Evolutionary conservation across 1,140 invertebrate genomes (phyloP).

Genomic region (Drosophila pseudoananassae): DNA sequence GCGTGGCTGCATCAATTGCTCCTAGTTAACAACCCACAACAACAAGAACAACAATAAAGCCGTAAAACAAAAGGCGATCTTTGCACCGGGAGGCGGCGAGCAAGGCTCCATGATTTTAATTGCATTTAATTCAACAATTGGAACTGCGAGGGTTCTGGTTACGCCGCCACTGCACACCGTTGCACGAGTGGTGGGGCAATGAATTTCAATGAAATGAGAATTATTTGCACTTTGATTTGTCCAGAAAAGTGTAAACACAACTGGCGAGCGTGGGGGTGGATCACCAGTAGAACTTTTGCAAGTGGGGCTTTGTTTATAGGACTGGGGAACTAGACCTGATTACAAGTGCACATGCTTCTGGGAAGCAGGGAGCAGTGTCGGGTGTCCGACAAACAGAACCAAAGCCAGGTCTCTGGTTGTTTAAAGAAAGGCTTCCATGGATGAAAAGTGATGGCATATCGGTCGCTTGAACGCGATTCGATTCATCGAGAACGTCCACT

Average conservation of each 20-base stretch:
- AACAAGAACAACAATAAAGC: neutral
- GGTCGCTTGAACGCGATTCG: neutral
- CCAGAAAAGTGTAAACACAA: slow-evolving; percentile 48
- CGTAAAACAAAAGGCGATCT: slow-evolving; percentile 40
- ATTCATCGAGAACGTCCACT: slow-evolving; percentile 4
- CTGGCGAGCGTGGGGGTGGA: slow-evolving; percentile 8
- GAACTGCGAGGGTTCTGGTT: slow-evolving; percentile 25
- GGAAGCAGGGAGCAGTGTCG: too few relatives aligned
- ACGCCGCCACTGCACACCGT: slow-evolving; percentile 38
- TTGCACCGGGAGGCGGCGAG: slow-evolving; percentile 33
- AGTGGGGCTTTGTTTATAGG: neutral
- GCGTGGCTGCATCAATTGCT: slow-evolving; percentile 2
- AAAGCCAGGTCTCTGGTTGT: too few relatives aligned
- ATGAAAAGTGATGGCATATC: too few relatives aligned
- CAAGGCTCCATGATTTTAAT: slow-evolving; percentile 50
- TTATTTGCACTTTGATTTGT: slow-evolving; percentile 68
- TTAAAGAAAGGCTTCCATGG: neutral
- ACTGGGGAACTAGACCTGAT: too few relatives aligned
- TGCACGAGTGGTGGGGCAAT: slow-evolving; percentile 52
- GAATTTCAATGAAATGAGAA: slow-evolving; percentile 76
- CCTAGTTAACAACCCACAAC: neutral
- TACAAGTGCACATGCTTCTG: too few relatives aligned
- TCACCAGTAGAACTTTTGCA: slow-evolving; percentile 8
- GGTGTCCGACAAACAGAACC: too few relatives aligned
- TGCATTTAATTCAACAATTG: slow-evolving; percentile 65